Evolutionary conservation across 2,797 vertebrate genomes (phyloP), one percentile per base, ranked within the genome.

Genomic region (Pantherophis vulpinus): DNA sequence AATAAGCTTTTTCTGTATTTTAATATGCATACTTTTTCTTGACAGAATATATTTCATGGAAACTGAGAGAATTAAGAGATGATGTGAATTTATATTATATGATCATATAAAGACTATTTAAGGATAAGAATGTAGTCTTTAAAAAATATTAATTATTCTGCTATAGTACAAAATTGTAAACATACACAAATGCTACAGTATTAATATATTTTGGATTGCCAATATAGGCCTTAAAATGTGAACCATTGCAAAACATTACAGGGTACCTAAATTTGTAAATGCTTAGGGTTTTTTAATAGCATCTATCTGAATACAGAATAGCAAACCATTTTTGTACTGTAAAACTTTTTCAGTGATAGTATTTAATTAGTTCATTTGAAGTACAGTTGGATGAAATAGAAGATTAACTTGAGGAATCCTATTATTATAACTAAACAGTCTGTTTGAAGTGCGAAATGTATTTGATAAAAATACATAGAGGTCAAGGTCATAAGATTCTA

Each of bases 181-280:
- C 42, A n/a, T 32, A 37, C n/a, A 63, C 18, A 37, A 59, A 55
- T 83, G n/a, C 32, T 63, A 63, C 61, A 29, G 61, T 47, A 70
- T 58, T 86, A 18, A 87, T 58, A 20, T 83, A 5, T 55, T 83
- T 86, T 32, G 54, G 18, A 27, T 61, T 88, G 83, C 42, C 23
- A 51, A 10, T 32, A 87, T 74, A 87, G 51, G 14, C 59, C 60
- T 94, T 89, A 88, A 91, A 93, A 89, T 91, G 59, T 88, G 91
- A 66, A 86, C 8, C 37, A 89, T n/a, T 63, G 11, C n/a, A 88
- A 83, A 61, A 54, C 56, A 29, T 61, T 23, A 4, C 25, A 47
- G 32, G 13, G 3, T 86, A 51, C n/a, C 55, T n/a, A 6, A 92
- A 51, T 42, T 51, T 88, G 1, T 51, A 88, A 88, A 66, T 83